Conservation (phyloP, 2,113 vertebrate genomes). For the Odocoileus virginianus region DNA sequence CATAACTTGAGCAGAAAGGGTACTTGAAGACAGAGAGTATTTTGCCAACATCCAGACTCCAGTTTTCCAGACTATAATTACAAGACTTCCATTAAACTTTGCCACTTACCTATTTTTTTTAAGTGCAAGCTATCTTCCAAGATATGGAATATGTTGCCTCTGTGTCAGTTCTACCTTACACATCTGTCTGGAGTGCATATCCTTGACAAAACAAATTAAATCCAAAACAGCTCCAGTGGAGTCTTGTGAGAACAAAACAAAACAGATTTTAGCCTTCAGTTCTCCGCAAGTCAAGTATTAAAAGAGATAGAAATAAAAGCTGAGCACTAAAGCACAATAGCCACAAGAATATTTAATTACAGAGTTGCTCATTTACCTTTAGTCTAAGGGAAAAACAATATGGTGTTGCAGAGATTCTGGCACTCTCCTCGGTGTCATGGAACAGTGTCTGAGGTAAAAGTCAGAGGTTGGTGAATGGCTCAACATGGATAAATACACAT, state of each 20-base stretch:
- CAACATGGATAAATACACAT: not conserved
- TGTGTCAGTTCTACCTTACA: not conserved
- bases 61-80: not conserved
- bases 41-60: not conserved
- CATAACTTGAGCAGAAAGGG: not conserved
- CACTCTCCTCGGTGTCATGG: not conserved
- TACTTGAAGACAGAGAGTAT: not conserved
- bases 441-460: not conserved
- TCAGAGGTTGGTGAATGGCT: not conserved
- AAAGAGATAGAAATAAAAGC: not conserved
- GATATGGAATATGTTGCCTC: not conserved
- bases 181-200: not conserved
- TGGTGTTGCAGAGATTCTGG: not conserved
- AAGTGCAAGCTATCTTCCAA: not conserved
- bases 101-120: not conserved
- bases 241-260: not conserved
- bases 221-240: not conserved
- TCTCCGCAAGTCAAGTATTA: not conserved
- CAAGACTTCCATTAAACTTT: not conserved
- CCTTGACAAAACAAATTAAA: not conserved
- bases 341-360: not conserved
- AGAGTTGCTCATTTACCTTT: not conserved
- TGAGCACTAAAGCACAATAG: not conserved
- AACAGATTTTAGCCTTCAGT: not conserved
- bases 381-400: not conserved